These are phyloP conservation scores for Sacculina carcini DNA, from an alignment of 2,888 invertebrate genomes.

Conservation along the genomic window DNA sequence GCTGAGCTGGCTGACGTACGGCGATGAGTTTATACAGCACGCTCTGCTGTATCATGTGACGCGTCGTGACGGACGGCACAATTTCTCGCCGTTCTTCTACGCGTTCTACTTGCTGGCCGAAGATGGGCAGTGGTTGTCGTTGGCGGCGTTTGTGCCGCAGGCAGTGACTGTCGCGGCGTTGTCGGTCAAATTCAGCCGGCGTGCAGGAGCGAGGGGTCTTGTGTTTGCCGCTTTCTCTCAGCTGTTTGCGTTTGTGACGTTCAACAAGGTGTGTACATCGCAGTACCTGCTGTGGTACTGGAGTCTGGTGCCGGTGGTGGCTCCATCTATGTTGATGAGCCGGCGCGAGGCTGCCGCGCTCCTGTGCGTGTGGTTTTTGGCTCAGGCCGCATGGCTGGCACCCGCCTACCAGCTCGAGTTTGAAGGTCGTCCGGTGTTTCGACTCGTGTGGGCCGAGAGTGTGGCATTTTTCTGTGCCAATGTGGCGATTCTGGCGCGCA, in stretches of 20 bases:
- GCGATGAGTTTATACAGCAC: slow-evolving; percentile 63
- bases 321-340: slow-evolving; percentile 37
- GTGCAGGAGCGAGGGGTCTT: slow-evolving; percentile 33
- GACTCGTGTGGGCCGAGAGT: slow-evolving; percentile 57
- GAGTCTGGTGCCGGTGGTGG: slow-evolving; percentile 53
- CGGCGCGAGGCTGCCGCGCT: slow-evolving; percentile 22
- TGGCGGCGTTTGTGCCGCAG: slow-evolving; percentile 37
- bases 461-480: slow-evolving; percentile 60
- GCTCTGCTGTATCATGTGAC: slow-evolving; percentile 72
- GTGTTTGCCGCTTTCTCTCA: slow-evolving; percentile 59
- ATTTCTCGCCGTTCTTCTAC: slow-evolving; percentile 89
- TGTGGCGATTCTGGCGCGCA: slow-evolving; percentile 34
- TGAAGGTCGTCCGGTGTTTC: slow-evolving; percentile 48
- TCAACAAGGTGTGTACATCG: slow-evolving; percentile 75
- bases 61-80: slow-evolving; percentile 68
- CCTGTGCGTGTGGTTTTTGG: slow-evolving; percentile 27
- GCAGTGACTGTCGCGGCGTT: slow-evolving; percentile 34
- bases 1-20: slow-evolving; percentile 45
- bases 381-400: slow-evolving; percentile 63
- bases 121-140: slow-evolving; percentile 27
- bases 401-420: slow-evolving; percentile 84
- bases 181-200: slow-evolving; percentile 39
- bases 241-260: slow-evolving; percentile 64
- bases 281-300: slow-evolving; percentile 95
- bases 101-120: slow-evolving; percentile 52